Base-by-base conservation (phyloP, 1,140 invertebrate species). In the Drosophila funebris region DNA sequence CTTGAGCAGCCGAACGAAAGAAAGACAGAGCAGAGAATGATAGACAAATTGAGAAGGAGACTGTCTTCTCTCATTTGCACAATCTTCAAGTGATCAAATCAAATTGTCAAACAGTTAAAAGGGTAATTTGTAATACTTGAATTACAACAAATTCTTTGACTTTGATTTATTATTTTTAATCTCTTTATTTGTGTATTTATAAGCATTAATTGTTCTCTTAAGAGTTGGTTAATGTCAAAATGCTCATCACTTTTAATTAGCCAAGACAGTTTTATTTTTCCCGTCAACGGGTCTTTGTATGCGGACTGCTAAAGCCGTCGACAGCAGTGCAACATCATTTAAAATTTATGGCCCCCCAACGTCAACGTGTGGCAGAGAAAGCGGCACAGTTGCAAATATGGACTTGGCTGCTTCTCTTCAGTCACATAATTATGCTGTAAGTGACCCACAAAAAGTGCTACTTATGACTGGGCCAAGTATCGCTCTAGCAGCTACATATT, bases 181-280 rank as follows among this genome's bases (percentile, higher is more conserved):
- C 8, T 29, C 8, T 7, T 29, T 29, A 1, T 29, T 29, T n/a
- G 1, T 29, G 27, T 7, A 29, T 29, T 29, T 29, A 29, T 29
- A 27, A 27, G 27, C 8, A 29, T 29, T 9, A n/a, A n/a, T n/a
- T n/a, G n/a, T n/a, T n/a, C n/a, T n/a, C n/a, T n/a, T n/a, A n/a
- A 11, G 9, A 13, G 39, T 13, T 24, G 18, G 18, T 16, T 24
- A 46, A 22, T 39, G 41, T 24, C 6, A 29, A 50, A 48, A 60
- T 39, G n/a, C 39, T 58, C 66, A 58, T 74, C 67, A 29, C 27
- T 74, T 41, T 48, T 70, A 74, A 70, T 74, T 74, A 74, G 50
- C 18, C 71, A 52, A 63, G 50, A n/a, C n/a, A n/a, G n/a, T n/a
- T n/a, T n/a, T 57, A 57, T 54, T 72, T 43, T 72, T 62, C 57